A percentile compares a stretch with the other conserved stretches of the same genome.
These are phyloP conservation scores for Spodoptera picta DNA, from an alignment of 2,888 invertebrate species.

Conservation along the genomic window DNA sequence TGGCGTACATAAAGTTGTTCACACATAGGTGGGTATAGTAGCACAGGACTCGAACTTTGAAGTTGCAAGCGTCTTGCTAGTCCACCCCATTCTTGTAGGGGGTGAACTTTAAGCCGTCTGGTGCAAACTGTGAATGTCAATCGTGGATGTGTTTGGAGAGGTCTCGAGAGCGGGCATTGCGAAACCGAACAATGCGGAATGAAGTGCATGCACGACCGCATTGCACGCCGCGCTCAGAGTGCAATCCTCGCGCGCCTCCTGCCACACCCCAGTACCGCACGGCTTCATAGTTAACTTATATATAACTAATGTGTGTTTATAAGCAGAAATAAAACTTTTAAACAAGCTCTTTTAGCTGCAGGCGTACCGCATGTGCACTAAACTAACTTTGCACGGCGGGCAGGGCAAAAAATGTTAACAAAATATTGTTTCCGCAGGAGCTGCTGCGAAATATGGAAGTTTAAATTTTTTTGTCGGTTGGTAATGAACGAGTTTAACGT, in stretches of 20 bases:
- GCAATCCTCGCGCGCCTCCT: constrained; percentile 36
- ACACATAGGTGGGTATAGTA: constrained; percentile 15
- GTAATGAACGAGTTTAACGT: neutral
- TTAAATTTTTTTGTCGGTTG: neutral
- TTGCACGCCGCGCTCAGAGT: constrained; percentile 49
- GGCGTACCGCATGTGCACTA: constrained; percentile 36
- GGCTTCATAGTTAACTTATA: constrained; percentile 19
- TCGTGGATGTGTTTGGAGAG: constrained; percentile 74
- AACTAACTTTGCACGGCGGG: constrained; percentile 32
- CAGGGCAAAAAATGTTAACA: constrained; percentile 15
- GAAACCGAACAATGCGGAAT: constrained; percentile 81
- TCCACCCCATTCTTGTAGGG: constrained; percentile 63
- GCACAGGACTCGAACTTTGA: constrained; percentile 42
- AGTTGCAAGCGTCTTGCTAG: constrained; percentile 54
- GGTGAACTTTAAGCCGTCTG: constrained; percentile 72
- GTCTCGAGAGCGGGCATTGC: constrained; percentile 75
- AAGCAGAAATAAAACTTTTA: constrained; percentile 38
- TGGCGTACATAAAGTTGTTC: constrained; percentile 17
- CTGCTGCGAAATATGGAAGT: constrained; percentile 1
- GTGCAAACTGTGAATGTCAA: constrained; percentile 78
- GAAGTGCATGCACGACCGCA: constrained; percentile 74
- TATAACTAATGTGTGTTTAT: constrained; percentile 28
- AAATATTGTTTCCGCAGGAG: constrained; percentile 10
- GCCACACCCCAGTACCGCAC: constrained; percentile 36
- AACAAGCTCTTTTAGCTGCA: constrained; percentile 49